A percentile compares a stretch with the other conserved stretches of the same genome.
Conservation (phyloP, 1,140 invertebrate genomes). For the Apolygus lucorum region DNA sequence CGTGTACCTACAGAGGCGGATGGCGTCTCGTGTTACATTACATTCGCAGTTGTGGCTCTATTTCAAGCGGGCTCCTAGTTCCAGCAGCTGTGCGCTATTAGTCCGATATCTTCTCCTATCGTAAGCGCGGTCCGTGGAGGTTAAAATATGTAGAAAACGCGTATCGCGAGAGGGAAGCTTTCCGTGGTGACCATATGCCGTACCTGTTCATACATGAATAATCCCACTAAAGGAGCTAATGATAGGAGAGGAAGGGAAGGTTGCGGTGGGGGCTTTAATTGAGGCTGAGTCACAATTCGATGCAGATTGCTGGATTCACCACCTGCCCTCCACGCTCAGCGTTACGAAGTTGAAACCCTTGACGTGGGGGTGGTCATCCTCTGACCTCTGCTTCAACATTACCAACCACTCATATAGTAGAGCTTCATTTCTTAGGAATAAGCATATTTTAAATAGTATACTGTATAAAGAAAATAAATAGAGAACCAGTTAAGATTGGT, state of each 20-base stretch:
- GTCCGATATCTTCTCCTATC: background rate
- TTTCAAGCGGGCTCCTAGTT: background rate
- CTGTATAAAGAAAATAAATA: no score
- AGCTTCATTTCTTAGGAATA: no score
- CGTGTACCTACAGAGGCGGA: background rate
- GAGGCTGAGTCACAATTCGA: background rate
- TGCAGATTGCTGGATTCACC: background rate
- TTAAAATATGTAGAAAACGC: background rate
- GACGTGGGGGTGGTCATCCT: no score
- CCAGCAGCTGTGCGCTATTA: background rate
- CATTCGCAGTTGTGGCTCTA: background rate
- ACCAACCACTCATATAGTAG: no score
- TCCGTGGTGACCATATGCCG: background rate
- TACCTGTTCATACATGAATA: background rate
- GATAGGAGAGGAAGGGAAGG: background rate
- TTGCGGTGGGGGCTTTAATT: conserved; percentile 1
- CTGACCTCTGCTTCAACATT: no score
- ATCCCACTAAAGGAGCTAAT: conserved; percentile 14
- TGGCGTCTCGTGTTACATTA: no score
- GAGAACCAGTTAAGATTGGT: no score
- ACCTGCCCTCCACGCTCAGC: background rate
- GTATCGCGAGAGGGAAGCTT: background rate
- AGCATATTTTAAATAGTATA: no score
- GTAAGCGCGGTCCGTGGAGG: background rate
- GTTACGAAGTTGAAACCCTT: background rate